Percentiles rank a stretch among this genome's conserved stretches.
phyloP scores from a whole-genome alignment of 1,140 invertebrate species.

The Chelonus insularis region DNA sequence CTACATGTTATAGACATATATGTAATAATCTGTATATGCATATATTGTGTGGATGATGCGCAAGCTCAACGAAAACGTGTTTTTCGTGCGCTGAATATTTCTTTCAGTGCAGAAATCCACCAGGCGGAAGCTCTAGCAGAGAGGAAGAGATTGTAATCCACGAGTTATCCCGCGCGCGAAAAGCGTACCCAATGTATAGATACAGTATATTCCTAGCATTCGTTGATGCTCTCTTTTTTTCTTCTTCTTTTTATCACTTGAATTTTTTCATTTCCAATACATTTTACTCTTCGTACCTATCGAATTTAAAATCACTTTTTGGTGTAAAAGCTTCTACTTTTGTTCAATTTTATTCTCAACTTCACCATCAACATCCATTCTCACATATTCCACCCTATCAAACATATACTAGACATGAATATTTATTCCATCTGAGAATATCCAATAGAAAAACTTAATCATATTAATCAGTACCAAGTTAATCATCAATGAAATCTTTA shows the following conservation, averaged over 20 bases:
- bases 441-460: no score
- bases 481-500: no score
- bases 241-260: background rate
- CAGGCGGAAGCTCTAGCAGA: constrained; percentile 25
- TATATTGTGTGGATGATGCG: background rate
- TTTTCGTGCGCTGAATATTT: constrained; percentile 29
- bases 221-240: background rate
- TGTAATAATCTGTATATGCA: constrained; percentile 4
- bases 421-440: no score
- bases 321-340: background rate
- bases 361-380: background rate
- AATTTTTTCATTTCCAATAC: constrained; percentile 17
- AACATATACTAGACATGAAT: no score
- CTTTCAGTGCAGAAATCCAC: constrained; percentile 12
- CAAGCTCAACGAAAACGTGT: constrained; percentile 23
- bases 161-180: constrained; percentile 26
- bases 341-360: constrained; percentile 5
- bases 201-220: background rate
- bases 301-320: constrained; percentile 13
- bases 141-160: constrained; percentile 31
- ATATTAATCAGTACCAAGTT: no score
- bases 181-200: constrained; percentile 8
- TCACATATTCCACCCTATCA: background rate
- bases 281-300: constrained; percentile 3
- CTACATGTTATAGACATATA: constrained; percentile 4